Conservation (phyloP, 2,797 vertebrate genomes). For the Manis crassicaudata region DNA sequence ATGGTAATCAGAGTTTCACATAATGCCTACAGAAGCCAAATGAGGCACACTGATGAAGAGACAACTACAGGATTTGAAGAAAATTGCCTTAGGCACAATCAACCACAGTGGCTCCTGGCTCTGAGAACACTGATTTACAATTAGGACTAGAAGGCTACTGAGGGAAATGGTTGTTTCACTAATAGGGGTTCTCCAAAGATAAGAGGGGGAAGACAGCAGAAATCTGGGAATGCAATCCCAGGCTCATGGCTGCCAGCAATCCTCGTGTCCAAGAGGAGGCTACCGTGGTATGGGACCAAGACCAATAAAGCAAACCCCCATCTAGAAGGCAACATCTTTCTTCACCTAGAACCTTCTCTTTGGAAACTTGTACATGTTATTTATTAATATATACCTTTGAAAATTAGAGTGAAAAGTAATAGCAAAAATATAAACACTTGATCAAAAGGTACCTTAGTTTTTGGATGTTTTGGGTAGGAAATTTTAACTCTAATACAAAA, state of each 20-base stretch:
- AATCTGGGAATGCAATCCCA: fast-evolving
- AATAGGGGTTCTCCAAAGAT: background rate
- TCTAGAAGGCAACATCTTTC: background rate
- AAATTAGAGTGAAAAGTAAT: constrained; percentile 14
- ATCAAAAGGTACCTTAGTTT: constrained; percentile 18
- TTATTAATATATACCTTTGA: background rate
- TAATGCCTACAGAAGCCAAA: background rate
- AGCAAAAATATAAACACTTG: background rate
- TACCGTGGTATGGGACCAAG: background rate
- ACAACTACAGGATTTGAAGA: background rate
- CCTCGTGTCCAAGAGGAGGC: background rate
- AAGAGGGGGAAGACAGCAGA: fast-evolving
- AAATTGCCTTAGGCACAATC: background rate
- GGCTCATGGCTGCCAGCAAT: too few species aligned
- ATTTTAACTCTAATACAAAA: constrained; percentile 40
- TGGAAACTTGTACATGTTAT: background rate
- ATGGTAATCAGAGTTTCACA: background rate
- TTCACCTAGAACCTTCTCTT: background rate
- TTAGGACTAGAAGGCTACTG: background rate
- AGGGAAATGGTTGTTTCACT: background rate
- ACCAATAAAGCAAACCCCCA: background rate
- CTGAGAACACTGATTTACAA: background rate
- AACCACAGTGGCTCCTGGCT: background rate
- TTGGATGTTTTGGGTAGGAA: background rate
- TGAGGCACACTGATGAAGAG: background rate